Base-by-base conservation (phyloP, 1,140 invertebrate genomes). In the Dreissena rostriformis region DNA sequence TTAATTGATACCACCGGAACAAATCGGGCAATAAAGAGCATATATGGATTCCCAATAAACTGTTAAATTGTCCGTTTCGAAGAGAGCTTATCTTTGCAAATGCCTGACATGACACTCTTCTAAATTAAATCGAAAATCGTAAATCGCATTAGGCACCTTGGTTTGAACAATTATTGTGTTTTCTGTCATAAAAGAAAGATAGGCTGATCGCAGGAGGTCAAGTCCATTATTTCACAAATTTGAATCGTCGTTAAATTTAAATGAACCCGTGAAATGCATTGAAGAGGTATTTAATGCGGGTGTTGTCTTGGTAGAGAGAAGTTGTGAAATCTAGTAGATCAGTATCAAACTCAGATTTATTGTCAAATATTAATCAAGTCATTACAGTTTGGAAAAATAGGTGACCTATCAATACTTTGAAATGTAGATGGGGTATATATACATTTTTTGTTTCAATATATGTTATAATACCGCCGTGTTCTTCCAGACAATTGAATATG, bases 101-200 rank as follows among this genome's bases (percentile, higher is more conserved):
- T 79, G 57, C 67, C 68, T 71, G 49, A 6, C 39, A 10, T 39
- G 22, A 11, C 4, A 17, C 29, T 52, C 17, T 53, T 55, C 6
- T 29, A 55, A 70, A 70, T n/a, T 15, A 79, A 79, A 71, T 26
- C 22, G n/a, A n/a, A n/a, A n/a, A 71, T 26, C 22, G 15, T 15
- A 79, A 70, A 79, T 71, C 52, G 68, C 77, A 79, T 57, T 39
- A 39, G 77, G 70, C 77, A 79, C 77, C 77, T 49, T 26, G 24
- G 24, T 51, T 68, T 28, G 70, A 39, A 70, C 63, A 70, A 55
- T 70, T 26, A n/a, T 39, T 70, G 67, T 51, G 65, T 61, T n/a
- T 6, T 61, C 17, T 61, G 57, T 61, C 65, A 79, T 79, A 79
- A 79, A 79, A 76, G 12, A 19, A 14, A 24, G 24, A 71, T 6